Base-by-base conservation (phyloP, 2,113 vertebrate genomes). In the Colius striatus region DNA sequence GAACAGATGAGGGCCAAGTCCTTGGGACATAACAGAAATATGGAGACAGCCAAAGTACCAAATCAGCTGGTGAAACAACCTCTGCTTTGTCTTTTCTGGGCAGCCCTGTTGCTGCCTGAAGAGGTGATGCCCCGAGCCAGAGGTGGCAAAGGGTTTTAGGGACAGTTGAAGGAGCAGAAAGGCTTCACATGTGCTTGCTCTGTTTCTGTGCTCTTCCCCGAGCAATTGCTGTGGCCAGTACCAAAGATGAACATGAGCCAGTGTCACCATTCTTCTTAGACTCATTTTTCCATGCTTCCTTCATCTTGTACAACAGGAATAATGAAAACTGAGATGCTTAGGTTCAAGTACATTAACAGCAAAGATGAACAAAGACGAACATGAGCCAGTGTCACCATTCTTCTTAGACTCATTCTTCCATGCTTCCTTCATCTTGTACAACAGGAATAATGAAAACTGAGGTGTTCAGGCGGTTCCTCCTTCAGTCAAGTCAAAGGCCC, bases 51-150 rank as follows among this genome's bases (percentile, higher is more conserved):
- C 86, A 61, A 85, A 74, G 53, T 30, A 45, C 76, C 74, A 34
- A 60, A 75, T 54, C 62, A 79, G 26, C 1, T 72, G 47, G 45
- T 67, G 45, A 73, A 94, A 93, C 57, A 79, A 50, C 38, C 60
- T 79, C 73, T 73, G 48, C 62, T 88, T 66, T 88, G 53, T 81
- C 50, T 94, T 67, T 53, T 23, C 74, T 76, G 74, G 71, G 77
- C 71, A 90, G 62, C 48, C 48, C 9, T 19, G 41, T 45, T 65
- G 32, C 45, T 65, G 66, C n/a, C 68, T 77, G 45, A 47, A 48
- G 53, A 85, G 66, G n/a, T 45, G 26, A 1, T 47, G 25, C 22
- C 47, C 43, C 68, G 71, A 66, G 63, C 67, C 71, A 51, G 41
- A 55, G 53, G 45, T 63, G 65, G 11, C 1, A 2, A 70, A 61